Evolutionary conservation across 37 sponge, comb jelly and placozoan genomes (phyloP).

Genomic region (Mnemiopsis leidyi): DNA sequence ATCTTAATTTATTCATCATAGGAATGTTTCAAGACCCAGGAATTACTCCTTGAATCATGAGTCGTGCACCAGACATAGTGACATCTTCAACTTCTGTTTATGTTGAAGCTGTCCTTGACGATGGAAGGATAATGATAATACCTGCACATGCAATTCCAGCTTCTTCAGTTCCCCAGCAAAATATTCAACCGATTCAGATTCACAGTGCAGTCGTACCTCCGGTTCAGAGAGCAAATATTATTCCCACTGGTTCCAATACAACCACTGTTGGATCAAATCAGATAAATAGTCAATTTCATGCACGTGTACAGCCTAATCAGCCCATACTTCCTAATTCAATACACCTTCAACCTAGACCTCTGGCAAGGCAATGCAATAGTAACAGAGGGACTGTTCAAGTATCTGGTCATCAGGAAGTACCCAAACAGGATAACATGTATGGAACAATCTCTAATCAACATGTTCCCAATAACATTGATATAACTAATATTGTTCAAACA

Average conservation of each 20-base stretch:
- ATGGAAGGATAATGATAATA: slow-evolving; percentile 46
- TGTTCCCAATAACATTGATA: slow-evolving; percentile 8
- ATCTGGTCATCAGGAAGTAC: background rate
- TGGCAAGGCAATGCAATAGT: background rate
- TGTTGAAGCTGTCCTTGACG: slow-evolving; percentile 39
- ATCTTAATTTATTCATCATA: too few species aligned
- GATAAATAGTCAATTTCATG: background rate
- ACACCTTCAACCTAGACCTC: background rate
- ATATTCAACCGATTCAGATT: background rate
- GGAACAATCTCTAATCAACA: background rate
- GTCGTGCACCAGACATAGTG: background rate
- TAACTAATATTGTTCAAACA: slow-evolving; percentile 15
- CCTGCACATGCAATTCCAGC: slow-evolving; percentile 20
- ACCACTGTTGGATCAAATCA: background rate
- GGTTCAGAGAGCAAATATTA: background rate
- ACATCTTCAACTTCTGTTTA: background rate
- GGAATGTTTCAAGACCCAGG: too few species aligned
- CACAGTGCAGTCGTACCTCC: background rate
- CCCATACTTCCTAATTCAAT: background rate
- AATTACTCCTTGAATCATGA: background rate
- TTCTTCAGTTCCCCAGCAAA: background rate
- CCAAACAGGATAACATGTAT: background rate
- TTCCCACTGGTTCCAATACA: too few species aligned
- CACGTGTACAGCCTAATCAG: background rate
- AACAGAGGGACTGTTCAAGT: background rate